A percentile compares a stretch with the other conserved stretches of the same genome.
Evolutionary conservation across 2,888 invertebrate genomes (phyloP).

Genomic region (Acanthosepion esculentum): DNA sequence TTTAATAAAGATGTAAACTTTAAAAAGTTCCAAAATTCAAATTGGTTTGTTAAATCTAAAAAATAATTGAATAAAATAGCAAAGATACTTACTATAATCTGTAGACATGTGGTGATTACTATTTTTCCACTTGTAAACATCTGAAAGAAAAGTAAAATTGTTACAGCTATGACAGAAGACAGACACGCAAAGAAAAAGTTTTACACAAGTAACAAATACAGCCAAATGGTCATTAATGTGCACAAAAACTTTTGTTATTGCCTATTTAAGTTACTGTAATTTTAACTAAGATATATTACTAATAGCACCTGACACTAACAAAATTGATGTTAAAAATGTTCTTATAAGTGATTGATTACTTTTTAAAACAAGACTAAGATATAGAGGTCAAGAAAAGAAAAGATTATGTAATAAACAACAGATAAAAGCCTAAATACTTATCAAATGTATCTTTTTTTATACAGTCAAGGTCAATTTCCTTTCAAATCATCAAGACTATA

Average conservation of each 20-base stretch:
- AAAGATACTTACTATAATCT: slow-evolving; percentile 47
- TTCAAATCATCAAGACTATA: neutral
- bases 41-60: neutral
- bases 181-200: neutral
- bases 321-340: neutral
- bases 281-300: neutral
- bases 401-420: neutral
- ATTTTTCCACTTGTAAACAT: slow-evolving; percentile 48
- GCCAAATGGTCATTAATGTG: neutral
- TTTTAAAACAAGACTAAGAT: neutral
- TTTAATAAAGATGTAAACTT: neutral
- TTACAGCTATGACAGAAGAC: neutral
- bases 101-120: slow-evolving; percentile 48
- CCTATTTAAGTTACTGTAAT: neutral
- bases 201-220: neutral
- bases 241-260: neutral
- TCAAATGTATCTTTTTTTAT: neutral
- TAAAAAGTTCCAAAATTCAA: neutral
- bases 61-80: neutral
- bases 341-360: neutral
- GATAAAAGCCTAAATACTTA: neutral
- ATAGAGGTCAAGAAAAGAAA: neutral
- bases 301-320: neutral
- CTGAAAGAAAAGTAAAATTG: slow-evolving; percentile 34
- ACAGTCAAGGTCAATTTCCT: neutral